phyloP scores from a whole-genome alignment of 30 jellyfish, hydroid and myxozoan genomes.

The Pseudorhiza aurosa region DNA sequence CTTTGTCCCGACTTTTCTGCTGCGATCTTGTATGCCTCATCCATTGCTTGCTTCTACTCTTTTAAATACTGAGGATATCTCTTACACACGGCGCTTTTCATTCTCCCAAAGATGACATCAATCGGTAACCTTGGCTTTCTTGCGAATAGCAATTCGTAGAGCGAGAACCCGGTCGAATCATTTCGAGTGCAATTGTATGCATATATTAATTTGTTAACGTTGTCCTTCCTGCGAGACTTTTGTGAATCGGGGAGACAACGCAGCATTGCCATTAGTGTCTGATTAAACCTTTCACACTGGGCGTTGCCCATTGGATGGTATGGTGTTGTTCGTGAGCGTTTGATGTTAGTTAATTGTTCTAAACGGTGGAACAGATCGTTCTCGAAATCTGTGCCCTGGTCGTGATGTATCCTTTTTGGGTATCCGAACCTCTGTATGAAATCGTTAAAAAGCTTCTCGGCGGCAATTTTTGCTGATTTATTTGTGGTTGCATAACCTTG shows the following conservation, averaged over 20 bases:
- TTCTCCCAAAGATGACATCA: no score
- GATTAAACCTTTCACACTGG: conserved; percentile 50
- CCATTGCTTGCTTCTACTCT: conserved; percentile 33
- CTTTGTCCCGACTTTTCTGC: conserved; percentile 46
- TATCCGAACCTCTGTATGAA: conserved; percentile 42
- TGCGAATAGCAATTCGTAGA: conserved; percentile 25
- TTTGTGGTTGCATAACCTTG: conserved; percentile 50
- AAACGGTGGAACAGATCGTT: conserved; percentile 29
- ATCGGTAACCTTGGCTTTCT: conserved; percentile 49
- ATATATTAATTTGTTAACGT: conserved; percentile 9
- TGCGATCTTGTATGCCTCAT: conserved; percentile 24
- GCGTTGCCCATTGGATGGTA: conserved; percentile 67
- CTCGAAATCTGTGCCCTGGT: conserved; percentile 69
- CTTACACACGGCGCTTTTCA: conserved; percentile 16
- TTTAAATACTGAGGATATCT: conserved; percentile 23
- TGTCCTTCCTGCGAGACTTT: conserved; percentile 11
- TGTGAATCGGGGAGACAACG: conserved; percentile 27
- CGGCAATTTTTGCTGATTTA: conserved; percentile 51
- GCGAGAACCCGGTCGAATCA: conserved; percentile 41
- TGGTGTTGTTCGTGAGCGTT: conserved; percentile 47
- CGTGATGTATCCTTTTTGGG: conserved; percentile 47
- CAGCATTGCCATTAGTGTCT: conserved; percentile 30
- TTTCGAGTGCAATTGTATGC: conserved; percentile 28
- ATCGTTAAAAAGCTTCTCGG: conserved; percentile 37
- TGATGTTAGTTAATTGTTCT: conserved; percentile 29